Conservation (phyloP, 1,140 invertebrate genomes). For the Gonatopus flavifemur region DNA sequence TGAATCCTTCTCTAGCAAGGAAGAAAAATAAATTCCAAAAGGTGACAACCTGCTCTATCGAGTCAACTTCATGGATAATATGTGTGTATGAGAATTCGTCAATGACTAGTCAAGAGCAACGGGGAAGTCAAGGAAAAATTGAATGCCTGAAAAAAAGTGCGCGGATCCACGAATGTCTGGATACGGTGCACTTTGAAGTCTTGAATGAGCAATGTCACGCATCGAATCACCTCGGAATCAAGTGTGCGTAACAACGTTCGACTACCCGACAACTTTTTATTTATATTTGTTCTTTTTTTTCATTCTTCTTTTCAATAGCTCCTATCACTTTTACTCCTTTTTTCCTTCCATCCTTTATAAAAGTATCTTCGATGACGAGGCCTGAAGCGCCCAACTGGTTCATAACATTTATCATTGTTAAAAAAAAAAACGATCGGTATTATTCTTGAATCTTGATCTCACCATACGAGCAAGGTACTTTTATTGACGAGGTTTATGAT, state of each 20-base stretch:
- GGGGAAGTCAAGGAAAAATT: not conserved
- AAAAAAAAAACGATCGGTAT: too few relatives aligned
- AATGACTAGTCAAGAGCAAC: not conserved
- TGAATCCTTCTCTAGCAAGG: not conserved
- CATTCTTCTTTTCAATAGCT: not conserved
- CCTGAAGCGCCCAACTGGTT: too few relatives aligned
- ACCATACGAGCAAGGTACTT: too few relatives aligned
- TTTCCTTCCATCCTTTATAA: too few relatives aligned
- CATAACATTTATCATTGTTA: too few relatives aligned
- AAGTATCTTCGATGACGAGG: too few relatives aligned
- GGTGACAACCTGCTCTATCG: not conserved
- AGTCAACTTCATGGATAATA: too few relatives aligned
- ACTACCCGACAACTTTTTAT: slow-evolving; percentile 27
- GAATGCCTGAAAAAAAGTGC: slow-evolving; percentile 2
- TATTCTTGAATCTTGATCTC: too few relatives aligned
- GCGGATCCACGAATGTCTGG: too few relatives aligned
- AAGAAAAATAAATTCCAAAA: not conserved
- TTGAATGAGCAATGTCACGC: slow-evolving; percentile 50
- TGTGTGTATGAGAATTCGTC: too few relatives aligned
- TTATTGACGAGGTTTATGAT: too few relatives aligned
- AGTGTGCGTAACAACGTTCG: slow-evolving; percentile 34
- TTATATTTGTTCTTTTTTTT: slow-evolving; percentile 17
- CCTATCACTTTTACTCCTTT: not conserved
- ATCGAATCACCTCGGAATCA: slow-evolving; percentile 45
- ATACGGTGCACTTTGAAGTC: slow-evolving; percentile 12